A percentile compares a stretch with the other conserved stretches of the same genome.
These are phyloP conservation scores for Volucella bombylans DNA, from an alignment of 2,888 invertebrate species.

Conservation along the genomic window DNA sequence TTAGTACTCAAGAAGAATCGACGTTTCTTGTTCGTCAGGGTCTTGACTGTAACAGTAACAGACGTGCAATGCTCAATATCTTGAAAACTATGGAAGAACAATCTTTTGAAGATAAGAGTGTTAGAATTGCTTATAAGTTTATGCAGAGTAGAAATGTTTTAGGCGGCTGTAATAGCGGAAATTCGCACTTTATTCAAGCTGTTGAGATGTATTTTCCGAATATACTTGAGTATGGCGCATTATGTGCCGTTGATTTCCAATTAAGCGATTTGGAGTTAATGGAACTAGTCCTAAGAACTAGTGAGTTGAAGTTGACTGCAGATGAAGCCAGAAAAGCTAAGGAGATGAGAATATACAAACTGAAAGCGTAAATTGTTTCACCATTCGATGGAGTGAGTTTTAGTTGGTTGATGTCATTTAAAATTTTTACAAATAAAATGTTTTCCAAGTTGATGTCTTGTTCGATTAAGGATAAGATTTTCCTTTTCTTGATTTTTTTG, in stretches of 20 bases:
- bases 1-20: background rate
- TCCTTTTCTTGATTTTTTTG: too few relatives aligned
- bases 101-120: background rate
- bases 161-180: background rate
- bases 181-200: constrained; percentile 5
- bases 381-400: too few relatives aligned
- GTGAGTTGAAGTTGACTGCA: constrained; percentile 10
- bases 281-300: constrained; percentile 33
- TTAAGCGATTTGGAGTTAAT: constrained; percentile 35
- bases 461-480: too few relatives aligned
- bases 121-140: constrained; percentile 19
- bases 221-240: background rate
- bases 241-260: background rate
- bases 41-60: background rate
- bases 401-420: too few relatives aligned
- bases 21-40: constrained; percentile 26
- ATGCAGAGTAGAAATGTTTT: background rate
- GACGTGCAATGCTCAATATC: background rate
- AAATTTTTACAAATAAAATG: too few relatives aligned
- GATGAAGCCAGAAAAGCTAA: background rate
- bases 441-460: too few relatives aligned
- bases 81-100: background rate
- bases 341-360: too few relatives aligned
- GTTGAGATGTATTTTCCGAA: background rate
- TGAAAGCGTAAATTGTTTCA: too few relatives aligned